Percentiles rank a stretch among this genome's conserved stretches.
Conservation (phyloP, 30 jellyfish, hydroid and myxozoan species). For the Cassiopea andromeda region DNA sequence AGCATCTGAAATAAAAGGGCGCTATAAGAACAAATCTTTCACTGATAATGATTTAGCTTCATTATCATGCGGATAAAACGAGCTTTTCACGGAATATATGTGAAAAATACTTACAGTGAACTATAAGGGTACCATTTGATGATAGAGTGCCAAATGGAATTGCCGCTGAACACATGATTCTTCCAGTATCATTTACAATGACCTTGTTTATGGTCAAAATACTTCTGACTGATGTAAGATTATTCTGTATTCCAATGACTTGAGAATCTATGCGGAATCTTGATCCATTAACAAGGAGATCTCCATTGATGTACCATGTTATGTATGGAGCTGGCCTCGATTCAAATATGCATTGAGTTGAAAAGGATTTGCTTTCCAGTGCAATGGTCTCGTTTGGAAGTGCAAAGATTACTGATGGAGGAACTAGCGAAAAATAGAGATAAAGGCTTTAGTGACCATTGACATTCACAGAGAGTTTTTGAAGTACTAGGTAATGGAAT, state of each 20-base stretch:
- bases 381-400: constrained; percentile 56
- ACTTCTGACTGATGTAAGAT: constrained; percentile 43
- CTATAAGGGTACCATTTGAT: constrained; percentile 20
- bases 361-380: constrained; percentile 36
- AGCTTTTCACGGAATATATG: too few relatives aligned
- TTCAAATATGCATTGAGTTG: constrained; percentile 55
- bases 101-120: constrained; percentile 51
- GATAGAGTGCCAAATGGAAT: constrained; percentile 41
- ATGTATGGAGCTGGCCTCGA: constrained; percentile 65
- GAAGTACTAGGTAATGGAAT: too few relatives aligned
- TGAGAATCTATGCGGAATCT: constrained; percentile 1
- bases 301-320: constrained; percentile 61
- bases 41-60: too few relatives aligned
- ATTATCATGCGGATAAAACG: too few relatives aligned
- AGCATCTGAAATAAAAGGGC: not conserved
- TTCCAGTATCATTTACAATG: constrained; percentile 41
- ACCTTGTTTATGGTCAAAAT: constrained; percentile 46
- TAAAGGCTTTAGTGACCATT: not conserved
- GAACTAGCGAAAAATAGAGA: constrained; percentile 24
- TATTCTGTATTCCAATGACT: constrained; percentile 13
- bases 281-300: constrained; percentile 17
- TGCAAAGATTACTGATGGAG: constrained; percentile 42
- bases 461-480: too few relatives aligned
- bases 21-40: too few relatives aligned
- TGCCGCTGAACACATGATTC: constrained; percentile 47